These are phyloP conservation scores for Amiota communis DNA, from an alignment of 2,888 invertebrate species.

Conservation along the genomic window DNA sequence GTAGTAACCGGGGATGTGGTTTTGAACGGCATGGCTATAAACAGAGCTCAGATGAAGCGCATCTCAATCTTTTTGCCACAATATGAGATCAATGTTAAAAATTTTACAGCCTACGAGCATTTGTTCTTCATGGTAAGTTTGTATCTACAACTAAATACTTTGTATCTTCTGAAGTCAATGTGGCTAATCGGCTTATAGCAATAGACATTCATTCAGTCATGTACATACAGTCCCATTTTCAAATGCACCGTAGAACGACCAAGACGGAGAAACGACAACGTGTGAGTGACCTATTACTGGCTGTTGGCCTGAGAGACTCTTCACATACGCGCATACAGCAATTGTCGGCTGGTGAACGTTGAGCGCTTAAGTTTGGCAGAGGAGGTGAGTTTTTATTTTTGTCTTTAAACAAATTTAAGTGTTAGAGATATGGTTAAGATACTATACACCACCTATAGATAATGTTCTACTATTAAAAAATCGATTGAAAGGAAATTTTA, in stretches of 20 bases:
- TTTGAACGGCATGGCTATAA: constrained; percentile 80
- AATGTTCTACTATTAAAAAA: too few species aligned
- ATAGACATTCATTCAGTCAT: not conserved
- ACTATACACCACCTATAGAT: too few species aligned
- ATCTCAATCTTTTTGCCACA: constrained; percentile 91
- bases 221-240: constrained; percentile 80
- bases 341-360: constrained; percentile 91
- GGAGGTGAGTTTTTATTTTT: constrained; percentile 76
- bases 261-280: constrained; percentile 68
- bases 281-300: constrained; percentile 70
- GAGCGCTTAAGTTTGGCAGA: constrained; percentile 90
- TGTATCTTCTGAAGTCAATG: not conserved
- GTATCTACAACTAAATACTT: not conserved
- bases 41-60: constrained; percentile 79
- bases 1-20: constrained; percentile 82
- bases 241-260: constrained; percentile 79
- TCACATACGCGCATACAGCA: constrained; percentile 81
- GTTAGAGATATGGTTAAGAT: not conserved
- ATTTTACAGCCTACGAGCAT: constrained; percentile 86
- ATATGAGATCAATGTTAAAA: constrained; percentile 85
- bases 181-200: constrained; percentile 13
- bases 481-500: not conserved
- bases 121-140: constrained; percentile 86
- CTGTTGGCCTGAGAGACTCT: constrained; percentile 83
- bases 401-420: not conserved